Conservation (phyloP, 2,888 invertebrate genomes). For the Volucella inflata region DNA sequence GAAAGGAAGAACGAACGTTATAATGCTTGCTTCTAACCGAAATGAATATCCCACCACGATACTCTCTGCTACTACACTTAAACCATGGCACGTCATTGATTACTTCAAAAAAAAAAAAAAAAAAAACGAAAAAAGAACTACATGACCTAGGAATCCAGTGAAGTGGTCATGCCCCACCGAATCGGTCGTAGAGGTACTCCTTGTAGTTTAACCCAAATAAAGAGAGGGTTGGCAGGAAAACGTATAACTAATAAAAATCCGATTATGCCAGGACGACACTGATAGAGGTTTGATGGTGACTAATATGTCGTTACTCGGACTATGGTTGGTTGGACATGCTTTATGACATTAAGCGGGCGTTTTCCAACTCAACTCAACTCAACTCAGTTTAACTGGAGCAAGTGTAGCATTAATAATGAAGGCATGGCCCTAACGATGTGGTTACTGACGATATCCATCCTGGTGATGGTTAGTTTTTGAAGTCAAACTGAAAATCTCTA, state of each 20-base stretch:
- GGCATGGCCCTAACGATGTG: conserved; percentile 23
- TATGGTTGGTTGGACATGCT: conserved; percentile 60
- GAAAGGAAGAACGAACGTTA: conserved; percentile 3
- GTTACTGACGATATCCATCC: neutral
- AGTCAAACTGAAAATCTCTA: no score
- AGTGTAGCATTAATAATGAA: conserved; percentile 11
- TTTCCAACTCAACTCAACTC: neutral
- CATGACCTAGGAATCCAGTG: conserved; percentile 48
- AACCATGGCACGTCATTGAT: conserved; percentile 6
- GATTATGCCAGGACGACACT: conserved; percentile 61
- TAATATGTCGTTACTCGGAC: conserved; percentile 63
- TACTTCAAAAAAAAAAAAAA: neutral
- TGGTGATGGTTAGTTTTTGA: no score
- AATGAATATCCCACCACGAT: conserved; percentile 40
- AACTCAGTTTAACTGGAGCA: neutral
- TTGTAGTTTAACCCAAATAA: conserved; percentile 27
- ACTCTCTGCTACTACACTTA: no score
- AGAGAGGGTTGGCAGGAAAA: conserved; percentile 3
- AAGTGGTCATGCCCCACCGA: conserved; percentile 55
- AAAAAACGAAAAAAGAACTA: no score
- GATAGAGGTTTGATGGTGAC: conserved; percentile 70
- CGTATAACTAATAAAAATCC: conserved; percentile 65
- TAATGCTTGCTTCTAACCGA: conserved; percentile 17
- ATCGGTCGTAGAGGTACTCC: neutral
- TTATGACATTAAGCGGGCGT: conserved; percentile 46